Evolutionary conservation across 2,797 vertebrate genomes (phyloP).

Genomic region (Enteromius unitaeniatus): DNA sequence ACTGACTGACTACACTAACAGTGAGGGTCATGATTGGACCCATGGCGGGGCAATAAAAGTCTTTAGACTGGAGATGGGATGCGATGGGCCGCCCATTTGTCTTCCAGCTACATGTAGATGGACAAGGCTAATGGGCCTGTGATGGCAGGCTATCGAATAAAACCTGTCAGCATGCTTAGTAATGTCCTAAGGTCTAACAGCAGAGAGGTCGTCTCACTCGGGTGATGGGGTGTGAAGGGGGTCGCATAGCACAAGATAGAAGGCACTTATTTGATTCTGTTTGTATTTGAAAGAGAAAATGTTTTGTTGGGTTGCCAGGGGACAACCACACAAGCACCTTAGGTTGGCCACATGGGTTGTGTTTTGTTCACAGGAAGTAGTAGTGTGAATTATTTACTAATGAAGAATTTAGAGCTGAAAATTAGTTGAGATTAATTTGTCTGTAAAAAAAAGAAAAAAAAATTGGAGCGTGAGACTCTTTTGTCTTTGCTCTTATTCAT

Average conservation of each 20-base stretch:
- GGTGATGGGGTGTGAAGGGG: slow-evolving; percentile 15
- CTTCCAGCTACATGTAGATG: slow-evolving; percentile 34
- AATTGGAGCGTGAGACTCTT: neutral
- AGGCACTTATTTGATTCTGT: slow-evolving; percentile 27
- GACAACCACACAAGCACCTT: slow-evolving; percentile 2
- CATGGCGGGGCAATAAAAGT: slow-evolving; percentile 32
- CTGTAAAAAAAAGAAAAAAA: neutral
- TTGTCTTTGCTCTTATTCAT: neutral
- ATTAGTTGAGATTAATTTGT: neutral
- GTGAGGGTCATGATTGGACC: slow-evolving; percentile 28
- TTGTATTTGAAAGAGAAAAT: slow-evolving; percentile 27
- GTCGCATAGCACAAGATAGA: neutral
- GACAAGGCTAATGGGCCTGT: slow-evolving; percentile 37
- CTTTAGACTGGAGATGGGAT: slow-evolving; percentile 25
- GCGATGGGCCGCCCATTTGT: slow-evolving; percentile 12
- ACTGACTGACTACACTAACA: slow-evolving; percentile 39
- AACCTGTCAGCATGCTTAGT: slow-evolving; percentile 28
- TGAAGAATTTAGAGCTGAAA: neutral
- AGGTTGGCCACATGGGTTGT: neutral
- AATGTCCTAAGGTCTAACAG: neutral
- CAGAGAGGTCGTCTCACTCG: slow-evolving; percentile 8
- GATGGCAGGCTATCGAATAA: slow-evolving; percentile 35
- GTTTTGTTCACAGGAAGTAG: neutral
- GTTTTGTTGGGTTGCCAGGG: neutral
- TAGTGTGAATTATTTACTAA: neutral